Base-by-base conservation (phyloP, 2,888 invertebrate genomes). In the Helleia helle region DNA sequence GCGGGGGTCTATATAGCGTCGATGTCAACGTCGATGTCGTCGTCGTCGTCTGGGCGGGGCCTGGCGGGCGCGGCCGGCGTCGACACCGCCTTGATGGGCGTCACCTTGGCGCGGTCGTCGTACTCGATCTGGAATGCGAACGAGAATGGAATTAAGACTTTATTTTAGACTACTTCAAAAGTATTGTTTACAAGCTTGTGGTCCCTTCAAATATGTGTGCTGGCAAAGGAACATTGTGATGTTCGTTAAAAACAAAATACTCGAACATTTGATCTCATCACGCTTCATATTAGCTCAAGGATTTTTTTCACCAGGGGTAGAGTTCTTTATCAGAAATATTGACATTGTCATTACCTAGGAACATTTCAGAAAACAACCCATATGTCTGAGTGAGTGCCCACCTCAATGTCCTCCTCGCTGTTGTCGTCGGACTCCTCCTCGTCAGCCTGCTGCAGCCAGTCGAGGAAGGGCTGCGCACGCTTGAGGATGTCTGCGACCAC, bases 381-480 rank as follows among this genome's bases (percentile, higher is more conserved):
- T 3, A 7, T 13, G 1, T 2, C 30, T 13, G 7, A 13, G 11
- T 4, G 9, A 28, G n/a, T 4, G 6, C 15, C 4, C 51, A 89
- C 90, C 86, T 92, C 93, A 43, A 90, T 91, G 41, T 91, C 92
- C 39, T 91, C 91, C 27, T 89, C 90, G 30, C 26, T 43, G 18
- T 90, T 90, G 25, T 89, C 89, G 25, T 89, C 89, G n/a, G 91
- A 92, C 15, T 31, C 45, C 15, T 90, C 90, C 27, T 89, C 89
- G n/a, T 91, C 92, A 50, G 99, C 99, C 70, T 99, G 97, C 71
- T 94, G 91, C 56, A 99, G 88, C 99, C 99, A 99, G 62, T 93
- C 95, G 47, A 99, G 89, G 81, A 99, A 97, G 43, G 96, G 96
- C 62, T 92, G 91, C 39, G 97, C 97, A 65, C 94, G 93, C 50